Evolutionary conservation across 2,113 vertebrate genomes (phyloP).

Genomic region (Pipra filicauda): DNA sequence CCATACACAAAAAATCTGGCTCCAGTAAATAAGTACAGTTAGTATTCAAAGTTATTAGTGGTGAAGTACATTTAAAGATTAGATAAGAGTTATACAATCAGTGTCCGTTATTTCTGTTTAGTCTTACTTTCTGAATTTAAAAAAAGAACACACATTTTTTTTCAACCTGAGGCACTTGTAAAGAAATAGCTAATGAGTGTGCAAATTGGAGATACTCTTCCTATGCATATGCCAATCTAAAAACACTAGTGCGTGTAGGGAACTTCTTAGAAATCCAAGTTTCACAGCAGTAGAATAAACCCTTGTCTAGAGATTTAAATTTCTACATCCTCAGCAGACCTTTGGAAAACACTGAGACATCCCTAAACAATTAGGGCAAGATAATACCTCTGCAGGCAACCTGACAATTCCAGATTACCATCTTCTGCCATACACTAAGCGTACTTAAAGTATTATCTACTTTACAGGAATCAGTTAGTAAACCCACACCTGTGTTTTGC

Average conservation of each 20-base stretch:
- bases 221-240: neutral
- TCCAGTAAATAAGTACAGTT: conserved; percentile 59
- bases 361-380: neutral
- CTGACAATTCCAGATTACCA: neutral
- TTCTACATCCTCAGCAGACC: neutral
- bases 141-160: neutral
- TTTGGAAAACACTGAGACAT: neutral
- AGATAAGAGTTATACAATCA: neutral
- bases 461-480: conserved; percentile 52
- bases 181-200: neutral
- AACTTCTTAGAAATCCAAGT: neutral
- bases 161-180: neutral
- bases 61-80: conserved; percentile 23
- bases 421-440: neutral
- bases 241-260: neutral
- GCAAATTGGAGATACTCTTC: neutral
- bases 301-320: neutral
- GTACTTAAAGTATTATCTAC: neutral
- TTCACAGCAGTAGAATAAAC: neutral
- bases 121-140: neutral
- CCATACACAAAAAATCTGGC: neutral
- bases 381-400: neutral
- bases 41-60: conserved; percentile 59
- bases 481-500: conserved; percentile 62
- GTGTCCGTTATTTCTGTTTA: neutral